Base-by-base conservation (phyloP, 2,797 vertebrate species). In the Orientallactaga sibirica region DNA sequence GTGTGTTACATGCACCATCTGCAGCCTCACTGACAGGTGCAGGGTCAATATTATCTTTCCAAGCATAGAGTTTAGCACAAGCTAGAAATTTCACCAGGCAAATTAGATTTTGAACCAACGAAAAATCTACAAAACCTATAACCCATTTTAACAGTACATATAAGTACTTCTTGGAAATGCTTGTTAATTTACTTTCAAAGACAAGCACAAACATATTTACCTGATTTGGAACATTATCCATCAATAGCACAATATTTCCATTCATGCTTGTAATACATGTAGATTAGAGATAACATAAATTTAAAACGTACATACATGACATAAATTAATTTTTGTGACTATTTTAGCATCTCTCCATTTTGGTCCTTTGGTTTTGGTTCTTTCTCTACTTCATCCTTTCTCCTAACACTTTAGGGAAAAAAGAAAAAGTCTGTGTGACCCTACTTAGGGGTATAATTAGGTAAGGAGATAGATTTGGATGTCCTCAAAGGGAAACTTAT, bases 1-100 rank as follows among this genome's bases (percentile, higher is more conserved):
- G 97, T 94, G 96, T 98, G 97, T 96, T 97, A 97, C 93, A 88
- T 96, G 97, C 96, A 96, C 98, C 98, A 98, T 98, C 98, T 98
- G 98, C 97, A 97, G 94, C 91, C 96, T 96, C 91, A 93, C 78
- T 97, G 97, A 89, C 98, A 98, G 97, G 97, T 98, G 98, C 97
- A 97, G 97, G 97, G 96, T 97, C 97, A 98, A 82, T 96, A 96
- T 81, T 96, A 95, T 90, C 96, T 95, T 94, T 98, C 96, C 95
- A 96, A 98, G 95, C 82, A 66, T 78, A 67, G 91, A 95, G 91
- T 94, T 97, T 74, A 97, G 85, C 92, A 48, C 91, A 84, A 97
- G 90, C 66, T 95, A 91, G 95, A 98, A 97, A 98, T 93, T 97
- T 95, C 96, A 93, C 91, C 93, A 97, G 93, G 94, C 95, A 97